phyloP scores from a whole-genome alignment of 2,797 vertebrate species.

The Silurus aristotelis region DNA sequence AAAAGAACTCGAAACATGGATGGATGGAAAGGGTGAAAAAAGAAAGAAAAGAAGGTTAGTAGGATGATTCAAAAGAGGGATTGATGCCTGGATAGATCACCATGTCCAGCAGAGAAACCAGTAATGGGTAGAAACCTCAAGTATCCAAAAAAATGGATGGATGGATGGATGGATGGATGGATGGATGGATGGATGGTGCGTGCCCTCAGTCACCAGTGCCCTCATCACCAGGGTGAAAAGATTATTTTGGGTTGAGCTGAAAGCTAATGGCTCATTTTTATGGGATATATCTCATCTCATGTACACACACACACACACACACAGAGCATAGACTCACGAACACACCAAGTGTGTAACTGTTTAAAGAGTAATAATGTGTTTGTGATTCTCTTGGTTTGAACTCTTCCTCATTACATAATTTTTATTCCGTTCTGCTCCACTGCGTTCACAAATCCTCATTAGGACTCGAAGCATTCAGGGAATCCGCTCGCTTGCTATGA shows the following conservation, averaged over 20 bases:
- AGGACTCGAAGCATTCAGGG: neutral
- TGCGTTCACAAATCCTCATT: slow-evolving; percentile 10
- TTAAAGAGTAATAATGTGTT: slow-evolving; percentile 21
- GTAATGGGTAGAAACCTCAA: too few species aligned
- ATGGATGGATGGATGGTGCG: too few species aligned
- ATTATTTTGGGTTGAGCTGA: neutral
- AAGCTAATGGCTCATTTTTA: neutral
- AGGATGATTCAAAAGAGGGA: too few species aligned
- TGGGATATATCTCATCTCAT: neutral
- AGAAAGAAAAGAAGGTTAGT: too few species aligned
- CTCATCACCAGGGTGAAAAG: neutral
- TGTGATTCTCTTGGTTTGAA: neutral
- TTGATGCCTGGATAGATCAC: too few species aligned
- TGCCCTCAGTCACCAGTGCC: too few species aligned
- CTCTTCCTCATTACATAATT: neutral
- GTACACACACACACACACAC: slow-evolving; percentile 3
- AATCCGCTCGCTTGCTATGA: neutral
- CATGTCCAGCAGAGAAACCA: too few species aligned
- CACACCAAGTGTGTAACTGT: slow-evolving; percentile 29
- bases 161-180: too few species aligned
- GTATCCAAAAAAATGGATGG: too few species aligned
- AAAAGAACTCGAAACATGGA: too few species aligned
- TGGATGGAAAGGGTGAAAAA: too few species aligned
- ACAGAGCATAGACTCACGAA: slow-evolving; percentile 35
- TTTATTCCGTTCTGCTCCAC: neutral